A percentile compares a stretch with the other conserved stretches of the same genome.
These are phyloP conservation scores for Belgica antarctica DNA, from an alignment of 2,888 invertebrate genomes.

Conservation along the genomic window DNA sequence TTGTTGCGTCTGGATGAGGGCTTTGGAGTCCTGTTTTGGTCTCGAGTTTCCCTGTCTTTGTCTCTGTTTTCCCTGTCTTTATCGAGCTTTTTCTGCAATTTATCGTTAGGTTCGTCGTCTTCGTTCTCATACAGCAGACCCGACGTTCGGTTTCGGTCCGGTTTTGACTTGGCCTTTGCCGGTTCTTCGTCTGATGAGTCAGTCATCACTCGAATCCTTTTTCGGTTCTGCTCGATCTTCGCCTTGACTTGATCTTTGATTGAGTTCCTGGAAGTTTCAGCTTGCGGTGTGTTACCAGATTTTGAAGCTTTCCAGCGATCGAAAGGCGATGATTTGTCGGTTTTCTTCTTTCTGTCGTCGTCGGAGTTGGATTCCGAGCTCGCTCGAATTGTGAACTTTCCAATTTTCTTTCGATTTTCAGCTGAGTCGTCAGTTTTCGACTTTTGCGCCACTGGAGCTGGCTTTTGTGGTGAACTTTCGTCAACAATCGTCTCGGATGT, in stretches of 20 bases:
- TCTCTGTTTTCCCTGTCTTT: constrained; percentile 48
- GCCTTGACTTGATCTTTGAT: constrained; percentile 20
- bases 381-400: constrained; percentile 20
- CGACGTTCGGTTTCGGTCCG: constrained; percentile 53
- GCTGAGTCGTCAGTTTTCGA: background rate
- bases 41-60: constrained; percentile 44
- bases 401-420: constrained; percentile 22
- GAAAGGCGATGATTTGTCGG: constrained; percentile 6
- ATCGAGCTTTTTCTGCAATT: constrained; percentile 56
- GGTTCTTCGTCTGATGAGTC: constrained; percentile 40
- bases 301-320: constrained; percentile 10
- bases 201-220: background rate
- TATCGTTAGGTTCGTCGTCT: constrained; percentile 54
- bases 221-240: constrained; percentile 24
- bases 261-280: background rate
- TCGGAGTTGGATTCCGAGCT: background rate
- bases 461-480: constrained; percentile 45
- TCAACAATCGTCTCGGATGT: constrained; percentile 49
- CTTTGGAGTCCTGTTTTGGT: background rate
- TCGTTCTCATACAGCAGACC: constrained; percentile 57
- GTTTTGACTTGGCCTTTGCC: constrained; percentile 46
- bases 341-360: constrained; percentile 22
- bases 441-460: constrained; percentile 15
- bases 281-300: background rate
- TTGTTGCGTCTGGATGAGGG: constrained; percentile 39